phyloP scores from a whole-genome alignment of 2,113 vertebrate genomes.

The Promerops cafer region DNA sequence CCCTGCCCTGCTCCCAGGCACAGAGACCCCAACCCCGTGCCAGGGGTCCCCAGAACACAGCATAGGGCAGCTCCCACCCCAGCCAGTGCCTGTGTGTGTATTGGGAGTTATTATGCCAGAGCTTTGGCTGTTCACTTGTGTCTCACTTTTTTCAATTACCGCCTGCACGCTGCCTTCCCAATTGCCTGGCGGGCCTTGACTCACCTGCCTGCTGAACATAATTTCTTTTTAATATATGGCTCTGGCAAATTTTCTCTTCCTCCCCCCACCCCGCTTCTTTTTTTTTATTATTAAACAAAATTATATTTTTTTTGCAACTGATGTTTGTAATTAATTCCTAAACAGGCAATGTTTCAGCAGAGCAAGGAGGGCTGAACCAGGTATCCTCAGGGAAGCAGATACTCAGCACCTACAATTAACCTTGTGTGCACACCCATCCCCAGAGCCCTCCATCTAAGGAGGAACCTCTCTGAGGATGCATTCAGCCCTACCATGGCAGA shows the following conservation, averaged over 20 bases:
- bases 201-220: conserved; percentile 34
- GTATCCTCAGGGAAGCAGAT: neutral
- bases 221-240: conserved; percentile 46
- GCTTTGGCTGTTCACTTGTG: neutral
- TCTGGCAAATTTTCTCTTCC: neutral
- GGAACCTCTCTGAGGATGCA: neutral
- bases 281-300: neutral
- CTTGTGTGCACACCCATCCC: neutral
- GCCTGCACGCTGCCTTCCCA: conserved; percentile 11
- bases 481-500: neutral
- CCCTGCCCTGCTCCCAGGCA: neutral
- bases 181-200: neutral
- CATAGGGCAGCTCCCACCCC: neutral
- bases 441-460: neutral
- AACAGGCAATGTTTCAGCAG: neutral
- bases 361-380: neutral
- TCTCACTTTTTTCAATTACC: conserved; percentile 42
- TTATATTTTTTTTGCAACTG: neutral
- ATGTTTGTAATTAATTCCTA: conserved; percentile 34
- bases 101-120: neutral
- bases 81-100: accelerated
- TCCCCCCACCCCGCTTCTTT: accelerated
- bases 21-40: neutral
- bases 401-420: neutral
- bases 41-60: neutral